Base-by-base conservation (phyloP, 2,797 vertebrate genomes). In the Peromyscus aztecus region DNA sequence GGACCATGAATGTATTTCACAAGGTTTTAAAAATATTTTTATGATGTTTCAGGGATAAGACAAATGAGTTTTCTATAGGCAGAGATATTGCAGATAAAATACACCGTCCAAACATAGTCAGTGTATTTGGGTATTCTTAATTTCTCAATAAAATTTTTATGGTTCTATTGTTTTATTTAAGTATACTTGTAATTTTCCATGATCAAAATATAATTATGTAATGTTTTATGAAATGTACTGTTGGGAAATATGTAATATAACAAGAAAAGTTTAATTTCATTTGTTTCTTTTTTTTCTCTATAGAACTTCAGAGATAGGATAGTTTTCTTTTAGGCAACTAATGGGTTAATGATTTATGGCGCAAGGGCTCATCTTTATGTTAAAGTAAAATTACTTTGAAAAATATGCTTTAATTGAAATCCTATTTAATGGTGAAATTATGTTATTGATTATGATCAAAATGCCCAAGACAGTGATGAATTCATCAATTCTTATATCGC, bases 401-500 rank as follows among this genome's bases (percentile, higher is more conserved):
- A 98, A 98, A 98, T 81, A 82, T 98, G 77, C 69, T 98, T 98
- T 98, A 98, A 99, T 98, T 99, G 98, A 98, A 99, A 98, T 98
- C 87, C 93, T 97, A 98, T 98, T 98, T 98, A 98, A 97, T 89
- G 92, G 93, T 98, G 98, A 98, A 99, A 98, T 98, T 98, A 97
- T 98, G 87, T 98, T 99, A 99, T 99, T 98, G 98, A 99, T 99
- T 99, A 97, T 99, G 96, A 98, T 98, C 98, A 98, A 97, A 98
- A 98, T 98, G 97, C 97, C 87, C 75, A 77, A 96, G 98, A 97
- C 0, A 17, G 97, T 99, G 98, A 99, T 98, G 97, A 98, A 98
- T 98, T 98, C 96, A 98, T 99, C 98, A 98, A 95, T 99, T 98
- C 92, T 71, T 93, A 49, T 89, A 98, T 98, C 96, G 97, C 97